Conservation (phyloP, 1,140 invertebrate genomes). For the Bombus waltoni region DNA sequence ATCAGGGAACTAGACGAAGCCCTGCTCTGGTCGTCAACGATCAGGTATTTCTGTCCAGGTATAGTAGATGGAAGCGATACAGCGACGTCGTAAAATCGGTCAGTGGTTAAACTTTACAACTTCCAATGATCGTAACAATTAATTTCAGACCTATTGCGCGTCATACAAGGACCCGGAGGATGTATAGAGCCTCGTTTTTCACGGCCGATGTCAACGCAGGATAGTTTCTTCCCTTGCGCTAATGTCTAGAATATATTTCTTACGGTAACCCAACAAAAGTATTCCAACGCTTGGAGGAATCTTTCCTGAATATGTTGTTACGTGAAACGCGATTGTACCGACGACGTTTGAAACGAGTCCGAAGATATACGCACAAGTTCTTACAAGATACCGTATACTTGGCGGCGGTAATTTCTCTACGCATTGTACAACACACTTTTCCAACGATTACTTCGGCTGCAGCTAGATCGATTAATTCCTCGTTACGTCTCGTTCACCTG, state of each 20-base stretch:
- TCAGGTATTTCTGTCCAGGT: conserved; percentile 16
- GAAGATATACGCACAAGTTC: too few species aligned
- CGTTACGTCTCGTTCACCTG: not conserved
- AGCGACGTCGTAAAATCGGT: not conserved
- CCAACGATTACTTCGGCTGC: too few species aligned
- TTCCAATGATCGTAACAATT: not conserved
- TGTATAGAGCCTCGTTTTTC: not conserved
- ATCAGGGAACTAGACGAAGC: conserved; percentile 11
- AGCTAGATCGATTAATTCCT: too few species aligned
- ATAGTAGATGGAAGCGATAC: not conserved
- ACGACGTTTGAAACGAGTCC: too few species aligned
- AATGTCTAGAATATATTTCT: too few species aligned
- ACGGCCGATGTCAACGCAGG: not conserved
- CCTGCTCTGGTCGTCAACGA: conserved; percentile 6
- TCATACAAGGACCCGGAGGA: not conserved
- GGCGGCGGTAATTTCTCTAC: too few species aligned
- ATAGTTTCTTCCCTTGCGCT: not conserved
- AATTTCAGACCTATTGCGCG: not conserved
- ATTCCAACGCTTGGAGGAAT: too few species aligned
- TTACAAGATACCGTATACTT: too few species aligned
- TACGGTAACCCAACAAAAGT: too few species aligned
- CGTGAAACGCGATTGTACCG: too few species aligned
- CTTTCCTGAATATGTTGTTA: too few species aligned
- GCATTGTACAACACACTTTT: too few species aligned
- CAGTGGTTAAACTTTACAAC: not conserved